Conservation (phyloP, 2,888 invertebrate genomes). For the Eupithecia inturbata region DNA sequence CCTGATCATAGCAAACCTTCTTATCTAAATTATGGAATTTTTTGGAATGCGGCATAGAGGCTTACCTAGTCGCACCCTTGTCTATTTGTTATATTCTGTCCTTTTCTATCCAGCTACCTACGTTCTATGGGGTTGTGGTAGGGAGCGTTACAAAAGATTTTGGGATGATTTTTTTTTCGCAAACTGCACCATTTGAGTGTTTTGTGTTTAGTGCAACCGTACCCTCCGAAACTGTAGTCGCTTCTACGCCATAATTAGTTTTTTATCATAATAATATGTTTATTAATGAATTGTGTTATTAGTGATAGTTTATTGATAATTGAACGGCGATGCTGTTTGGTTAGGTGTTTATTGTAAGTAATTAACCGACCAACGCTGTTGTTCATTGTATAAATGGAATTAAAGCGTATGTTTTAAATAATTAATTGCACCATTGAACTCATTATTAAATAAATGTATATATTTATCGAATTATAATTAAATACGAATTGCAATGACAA, state of each 20-base stretch:
- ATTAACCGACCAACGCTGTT: conserved; percentile 8
- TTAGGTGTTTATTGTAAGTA: conserved; percentile 31
- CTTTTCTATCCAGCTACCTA: conserved; percentile 73
- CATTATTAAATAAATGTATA: neutral
- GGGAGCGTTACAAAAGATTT: conserved; percentile 78
- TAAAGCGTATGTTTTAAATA: neutral
- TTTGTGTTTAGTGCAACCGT: conserved; percentile 64
- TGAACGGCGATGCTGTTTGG: conserved; percentile 27
- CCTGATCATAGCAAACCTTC: conserved; percentile 82
- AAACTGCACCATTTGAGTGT: conserved; percentile 74
- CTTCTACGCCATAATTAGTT: conserved; percentile 32
- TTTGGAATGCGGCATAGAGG: conserved; percentile 77
- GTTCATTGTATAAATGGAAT: neutral
- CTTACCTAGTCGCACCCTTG: conserved; percentile 63
- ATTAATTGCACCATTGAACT: neutral
- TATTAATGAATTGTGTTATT: conserved; percentile 34
- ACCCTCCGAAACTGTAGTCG: conserved; percentile 34
- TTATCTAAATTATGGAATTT: conserved; percentile 84
- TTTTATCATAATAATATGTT: conserved; percentile 41
- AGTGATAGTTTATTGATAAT: conserved; percentile 28
- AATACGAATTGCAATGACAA: neutral
- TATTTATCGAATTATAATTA: neutral
- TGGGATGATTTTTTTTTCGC: conserved; percentile 82
- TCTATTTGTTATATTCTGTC: conserved; percentile 53
- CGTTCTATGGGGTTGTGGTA: conserved; percentile 72